Conservation (phyloP, 2,113 vertebrate genomes). For the Aleadryas rufinucha region DNA sequence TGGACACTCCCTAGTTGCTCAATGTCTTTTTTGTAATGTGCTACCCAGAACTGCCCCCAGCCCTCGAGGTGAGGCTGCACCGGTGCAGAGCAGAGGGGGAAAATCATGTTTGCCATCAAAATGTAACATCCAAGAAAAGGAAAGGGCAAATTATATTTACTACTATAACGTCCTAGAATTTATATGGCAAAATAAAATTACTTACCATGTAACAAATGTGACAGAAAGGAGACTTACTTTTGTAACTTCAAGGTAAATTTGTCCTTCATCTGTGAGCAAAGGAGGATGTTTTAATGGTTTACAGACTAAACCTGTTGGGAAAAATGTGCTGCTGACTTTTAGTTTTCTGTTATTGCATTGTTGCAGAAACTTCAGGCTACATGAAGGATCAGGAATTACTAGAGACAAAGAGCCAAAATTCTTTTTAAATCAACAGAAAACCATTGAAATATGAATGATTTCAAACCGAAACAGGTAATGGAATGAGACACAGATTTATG, state of each 20-base stretch:
- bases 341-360: not conserved
- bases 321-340: not conserved
- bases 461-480: not conserved
- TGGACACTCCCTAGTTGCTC: accelerated
- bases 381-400: not conserved
- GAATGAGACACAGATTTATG: not conserved
- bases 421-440: not conserved
- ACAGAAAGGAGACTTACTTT: not conserved
- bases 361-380: not conserved
- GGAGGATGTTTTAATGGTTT: not conserved
- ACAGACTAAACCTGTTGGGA: not conserved
- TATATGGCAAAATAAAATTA: not conserved
- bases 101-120: not conserved
- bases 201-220: not conserved
- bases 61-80: accelerated
- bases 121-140: not conserved
- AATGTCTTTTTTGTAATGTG: not conserved
- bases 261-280: not conserved
- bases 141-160: not conserved
- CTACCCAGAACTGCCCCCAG: not conserved
- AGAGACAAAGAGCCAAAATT: not conserved
- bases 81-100: accelerated
- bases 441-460: not conserved
- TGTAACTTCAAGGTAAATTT: not conserved
- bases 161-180: not conserved